These are phyloP conservation scores for Colostygia pectinataria DNA, from an alignment of 2,888 invertebrate genomes.

Conservation along the genomic window DNA sequence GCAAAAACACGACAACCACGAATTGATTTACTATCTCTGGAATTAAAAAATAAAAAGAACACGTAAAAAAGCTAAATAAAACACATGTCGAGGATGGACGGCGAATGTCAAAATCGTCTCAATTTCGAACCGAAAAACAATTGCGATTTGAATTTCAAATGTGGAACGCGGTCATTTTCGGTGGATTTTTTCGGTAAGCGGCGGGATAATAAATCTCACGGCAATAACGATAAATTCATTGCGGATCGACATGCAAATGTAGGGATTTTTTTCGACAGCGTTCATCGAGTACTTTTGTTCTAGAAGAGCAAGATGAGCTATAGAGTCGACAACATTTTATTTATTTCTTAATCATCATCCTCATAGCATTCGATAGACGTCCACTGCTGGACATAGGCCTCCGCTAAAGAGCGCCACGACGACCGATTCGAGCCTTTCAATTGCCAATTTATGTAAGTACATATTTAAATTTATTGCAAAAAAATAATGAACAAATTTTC, in stretches of 20 bases:
- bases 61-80: slow-evolving; percentile 43
- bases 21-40: slow-evolving; percentile 68
- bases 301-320: slow-evolving; percentile 36
- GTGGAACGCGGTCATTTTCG: slow-evolving; percentile 70
- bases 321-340: slow-evolving; percentile 42
- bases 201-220: slow-evolving; percentile 73
- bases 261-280: slow-evolving; percentile 70
- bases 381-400: too few relatives aligned
- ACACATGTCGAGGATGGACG: slow-evolving; percentile 67
- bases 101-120: slow-evolving; percentile 79
- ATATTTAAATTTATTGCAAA: too few relatives aligned
- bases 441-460: too few relatives aligned
- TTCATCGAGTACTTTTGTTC: slow-evolving; percentile 64
- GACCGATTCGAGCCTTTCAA: too few relatives aligned
- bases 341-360: too few relatives aligned
- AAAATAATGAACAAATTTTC: too few relatives aligned
- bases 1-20: slow-evolving; percentile 50
- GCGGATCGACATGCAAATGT: slow-evolving; percentile 82
- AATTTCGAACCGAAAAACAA: slow-evolving; percentile 77
- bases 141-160: slow-evolving; percentile 80
- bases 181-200: slow-evolving; percentile 73
- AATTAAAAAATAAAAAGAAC: slow-evolving; percentile 51
- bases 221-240: slow-evolving; percentile 83
- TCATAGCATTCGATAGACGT: too few relatives aligned
- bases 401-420: too few relatives aligned